Percentiles rank a stretch among this genome's conserved stretches.
Conservation (phyloP, 2,113 vertebrate species). For the Salvelinus alpinus region DNA sequence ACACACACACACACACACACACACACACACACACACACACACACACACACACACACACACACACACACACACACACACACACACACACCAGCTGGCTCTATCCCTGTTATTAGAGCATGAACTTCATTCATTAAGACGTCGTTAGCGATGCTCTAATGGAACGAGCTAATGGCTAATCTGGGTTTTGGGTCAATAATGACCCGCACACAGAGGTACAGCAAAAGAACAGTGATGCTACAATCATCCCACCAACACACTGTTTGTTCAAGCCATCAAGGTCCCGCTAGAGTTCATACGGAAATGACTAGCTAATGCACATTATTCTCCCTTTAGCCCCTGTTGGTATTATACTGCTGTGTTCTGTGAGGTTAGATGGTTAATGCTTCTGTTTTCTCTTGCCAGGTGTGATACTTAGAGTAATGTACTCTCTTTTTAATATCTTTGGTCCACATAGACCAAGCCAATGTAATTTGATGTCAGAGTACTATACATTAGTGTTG, state of each 20-base stretch:
- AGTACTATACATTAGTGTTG: background rate
- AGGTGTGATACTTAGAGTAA: background rate
- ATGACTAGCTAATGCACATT: background rate
- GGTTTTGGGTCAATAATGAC: conserved; percentile 27
- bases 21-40: no score
- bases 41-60: no score
- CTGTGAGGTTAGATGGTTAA: background rate
- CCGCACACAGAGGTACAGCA: conserved; percentile 15
- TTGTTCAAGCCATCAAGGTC: background rate
- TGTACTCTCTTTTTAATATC: background rate
- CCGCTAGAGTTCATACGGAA: background rate
- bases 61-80: background rate
- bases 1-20: no score
- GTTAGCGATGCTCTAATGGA: conserved; percentile 31
- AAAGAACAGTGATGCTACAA: background rate
- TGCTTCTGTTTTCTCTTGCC: background rate
- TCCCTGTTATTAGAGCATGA: conserved; percentile 7
- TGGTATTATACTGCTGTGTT: background rate
- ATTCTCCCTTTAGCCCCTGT: background rate
- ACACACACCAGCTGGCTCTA: conserved; percentile 1
- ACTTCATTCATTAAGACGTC: conserved; percentile 40
- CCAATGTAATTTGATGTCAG: background rate
- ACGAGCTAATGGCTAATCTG: conserved; percentile 27
- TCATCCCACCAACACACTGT: background rate
- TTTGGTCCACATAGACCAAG: background rate